Base-by-base conservation (phyloP, 2,113 vertebrate species). In the Ondatra zibethicus region DNA sequence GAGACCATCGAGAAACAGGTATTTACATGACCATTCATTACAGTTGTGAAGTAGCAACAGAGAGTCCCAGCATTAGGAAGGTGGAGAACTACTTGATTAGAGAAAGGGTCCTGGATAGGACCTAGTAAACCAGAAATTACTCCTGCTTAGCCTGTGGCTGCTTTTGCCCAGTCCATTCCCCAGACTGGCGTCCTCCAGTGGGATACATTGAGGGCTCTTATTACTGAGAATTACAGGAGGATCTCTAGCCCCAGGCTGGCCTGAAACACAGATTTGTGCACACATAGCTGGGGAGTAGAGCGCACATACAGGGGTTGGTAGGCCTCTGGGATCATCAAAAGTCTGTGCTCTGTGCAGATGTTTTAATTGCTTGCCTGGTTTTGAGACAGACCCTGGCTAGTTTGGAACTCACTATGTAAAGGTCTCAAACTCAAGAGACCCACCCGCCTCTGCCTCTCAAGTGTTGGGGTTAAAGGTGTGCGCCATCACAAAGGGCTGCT, bases 241-340 rank as follows among this genome's bases (percentile, higher is more conserved):
- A 25, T 65, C 5, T 63, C 27, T 58, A 31, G 63, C 61, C 5
- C 61, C 36, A 58, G 66, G 39, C 36, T 58, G 47, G n/a, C 65
- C 77, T 36, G 17, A 31, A 25, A 45, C n/a, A n/a, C 2, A 14
- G 1, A 3, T 6, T 12, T 25, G 14, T 25, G 8, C 3, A 12
- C 36, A 50, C 10, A 6, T 36, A 47, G 31, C 42, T 66, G 29
- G 29, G 17, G 47, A 86, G n/a, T 52, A 29, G 66, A 55, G 55
- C 55, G 16, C 10, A 19, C 29, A 13, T 13, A 42, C 4, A 29
- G 75, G 89, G 63, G 2, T 68, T 58, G 10, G 7, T 19, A 33
- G 45, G 21, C 52, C 33, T 55, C 66, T 17, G 36, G 21, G 14
- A 3, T 89, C 27, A 81, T 76, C 13, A 61, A 14, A 63, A 42